phyloP scores from a whole-genome alignment of 2,797 vertebrate genomes.

The Lates japonicus region DNA sequence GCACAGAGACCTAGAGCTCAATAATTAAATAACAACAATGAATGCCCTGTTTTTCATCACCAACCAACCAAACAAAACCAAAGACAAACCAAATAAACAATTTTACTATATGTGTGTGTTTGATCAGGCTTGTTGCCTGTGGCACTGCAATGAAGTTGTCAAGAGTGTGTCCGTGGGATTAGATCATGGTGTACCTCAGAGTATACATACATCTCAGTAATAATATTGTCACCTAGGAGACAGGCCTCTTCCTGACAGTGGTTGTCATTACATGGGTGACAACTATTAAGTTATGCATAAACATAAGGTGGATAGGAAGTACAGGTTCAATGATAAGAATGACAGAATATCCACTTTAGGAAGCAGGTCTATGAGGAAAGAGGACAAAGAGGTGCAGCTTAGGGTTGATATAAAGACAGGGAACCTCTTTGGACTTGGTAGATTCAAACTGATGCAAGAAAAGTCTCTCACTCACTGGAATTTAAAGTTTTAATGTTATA shows the following conservation, averaged over 20 bases:
- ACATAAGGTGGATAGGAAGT: too few relatives aligned
- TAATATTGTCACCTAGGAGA: slow-evolving; percentile 41
- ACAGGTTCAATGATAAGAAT: slow-evolving; percentile 31
- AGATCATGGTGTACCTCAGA: slow-evolving; percentile 28
- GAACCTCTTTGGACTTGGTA: slow-evolving; percentile 10
- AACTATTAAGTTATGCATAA: too few relatives aligned
- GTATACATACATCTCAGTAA: slow-evolving; percentile 43
- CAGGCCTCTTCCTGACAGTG: slow-evolving; percentile 22
- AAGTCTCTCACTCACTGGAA: not conserved
- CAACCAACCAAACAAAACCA: slow-evolving; percentile 29
- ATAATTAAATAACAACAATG: slow-evolving; percentile 21
- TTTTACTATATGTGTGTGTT: slow-evolving; percentile 2
- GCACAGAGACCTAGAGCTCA: slow-evolving; percentile 16
- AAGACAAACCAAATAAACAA: slow-evolving; percentile 21
- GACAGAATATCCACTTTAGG: slow-evolving; percentile 22
- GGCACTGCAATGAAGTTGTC: slow-evolving; percentile 42
- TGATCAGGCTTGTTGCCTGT: slow-evolving; percentile 20
- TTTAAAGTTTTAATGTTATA: slow-evolving; percentile 9
- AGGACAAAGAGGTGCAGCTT: slow-evolving; percentile 7
- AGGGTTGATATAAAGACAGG: slow-evolving; percentile 29
- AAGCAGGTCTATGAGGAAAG: slow-evolving; percentile 13
- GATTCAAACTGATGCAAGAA: slow-evolving; percentile 28
- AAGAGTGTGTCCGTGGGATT: slow-evolving; percentile 37
- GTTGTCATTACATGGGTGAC: too few relatives aligned
- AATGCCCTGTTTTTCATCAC: slow-evolving; percentile 31